A percentile compares a stretch with the other conserved stretches of the same genome.
These are phyloP conservation scores for Aphrocallistes beatrix DNA, from an alignment of 37 sponge, comb jelly and placozoan genomes.

Conservation along the genomic window DNA sequence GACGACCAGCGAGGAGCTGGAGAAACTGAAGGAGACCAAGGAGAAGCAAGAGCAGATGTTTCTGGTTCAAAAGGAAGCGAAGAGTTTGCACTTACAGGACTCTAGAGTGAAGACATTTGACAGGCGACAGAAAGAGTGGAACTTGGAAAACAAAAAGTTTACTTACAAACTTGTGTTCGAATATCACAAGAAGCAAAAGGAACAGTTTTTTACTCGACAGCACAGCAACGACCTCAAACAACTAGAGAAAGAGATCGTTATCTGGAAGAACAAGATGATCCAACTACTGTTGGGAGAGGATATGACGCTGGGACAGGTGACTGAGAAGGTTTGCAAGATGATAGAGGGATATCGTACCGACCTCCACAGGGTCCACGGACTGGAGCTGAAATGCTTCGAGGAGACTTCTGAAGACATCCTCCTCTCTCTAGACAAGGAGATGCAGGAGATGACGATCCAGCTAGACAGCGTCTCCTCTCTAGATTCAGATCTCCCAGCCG, in stretches of 20 bases:
- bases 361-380: background rate
- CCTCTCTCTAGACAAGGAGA: background rate
- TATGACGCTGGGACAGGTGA: background rate
- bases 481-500: too few relatives aligned
- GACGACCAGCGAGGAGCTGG: background rate
- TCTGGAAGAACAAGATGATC: background rate
- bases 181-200: background rate
- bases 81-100: background rate
- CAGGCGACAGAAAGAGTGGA: background rate
- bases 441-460: too few relatives aligned
- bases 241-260: background rate
- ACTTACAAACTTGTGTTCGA: background rate
- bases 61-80: background rate
- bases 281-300: background rate
- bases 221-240: background rate
- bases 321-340: background rate
- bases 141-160: background rate
- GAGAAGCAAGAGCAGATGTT: background rate
- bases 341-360: background rate
- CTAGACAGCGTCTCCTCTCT: too few relatives aligned
- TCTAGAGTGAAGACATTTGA: background rate
- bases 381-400: background rate
- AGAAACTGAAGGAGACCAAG: background rate
- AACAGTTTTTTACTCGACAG: background rate
- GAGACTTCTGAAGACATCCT: background rate